Evolutionary conservation across 2,888 invertebrate genomes (phyloP), one percentile per base, ranked within the genome.

Genomic region (Lathronympha strigana): DNA sequence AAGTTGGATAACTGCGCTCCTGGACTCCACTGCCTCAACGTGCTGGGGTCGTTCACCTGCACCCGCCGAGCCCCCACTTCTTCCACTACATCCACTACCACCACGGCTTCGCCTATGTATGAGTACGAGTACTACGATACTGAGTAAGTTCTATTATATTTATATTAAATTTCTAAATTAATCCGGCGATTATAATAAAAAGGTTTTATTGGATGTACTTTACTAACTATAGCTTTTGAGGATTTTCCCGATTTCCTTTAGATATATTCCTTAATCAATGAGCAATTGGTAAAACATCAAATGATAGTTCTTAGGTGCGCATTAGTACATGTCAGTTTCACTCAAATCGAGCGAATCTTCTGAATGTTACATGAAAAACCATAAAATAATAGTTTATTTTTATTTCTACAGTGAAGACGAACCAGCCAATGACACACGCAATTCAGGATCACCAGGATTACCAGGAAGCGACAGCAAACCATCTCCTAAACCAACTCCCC

Each of bases 11-110:
- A 93, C 63, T 90, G 90, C 40, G 76, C 71, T 0, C 68, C 76
- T 0, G 87, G 83, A 0, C 75, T 76, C 11, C 97, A 98, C 76
- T 99, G 99, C 80, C 92, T 97, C n/a, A 99, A 99, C 83, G 94
- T 95, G 28, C 96, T 97, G 93, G 99, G 99, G 0, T 95, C 97
- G 0, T 98, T 95, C 86, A 95, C 95, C 47, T 99, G 99, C 84
- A 93, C 95, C 0, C 78, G 84, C 2, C 76, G 78, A 0, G 63
- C 78, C 0, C 69, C 76, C 15, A 66, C 76, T 31, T 72, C 77
- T 23, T 74, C 76, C 8, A 76, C 78, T 15, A 75, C 73, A 2
- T 73, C 75, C 11, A 76, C 78, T 13, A 75, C 73, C 4, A 74
- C 80, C 49, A 72, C 78, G 9, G 73, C 75, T n/a, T n/a, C n/a